Evolutionary conservation across 2,888 invertebrate species (phyloP).

Genomic region (Galeruca laticollis): DNA sequence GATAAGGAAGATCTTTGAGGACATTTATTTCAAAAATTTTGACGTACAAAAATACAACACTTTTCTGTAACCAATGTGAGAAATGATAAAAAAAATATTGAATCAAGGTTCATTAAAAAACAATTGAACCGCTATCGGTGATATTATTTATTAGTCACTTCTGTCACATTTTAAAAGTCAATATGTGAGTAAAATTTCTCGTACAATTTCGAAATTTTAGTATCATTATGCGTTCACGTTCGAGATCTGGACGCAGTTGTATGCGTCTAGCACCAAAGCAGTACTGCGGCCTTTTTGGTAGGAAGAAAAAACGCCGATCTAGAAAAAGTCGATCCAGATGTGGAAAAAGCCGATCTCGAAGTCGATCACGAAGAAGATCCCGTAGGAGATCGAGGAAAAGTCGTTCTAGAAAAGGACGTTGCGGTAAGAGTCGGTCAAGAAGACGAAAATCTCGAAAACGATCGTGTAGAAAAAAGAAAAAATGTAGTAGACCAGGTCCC

Average conservation of each 20-base stretch:
- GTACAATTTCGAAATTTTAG: constrained; percentile 21
- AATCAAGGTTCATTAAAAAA: background rate
- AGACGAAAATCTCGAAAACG: background rate
- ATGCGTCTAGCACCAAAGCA: constrained; percentile 6
- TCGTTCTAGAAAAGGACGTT: background rate
- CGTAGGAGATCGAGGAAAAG: background rate
- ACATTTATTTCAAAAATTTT: too few relatives aligned
- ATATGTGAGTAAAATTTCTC: background rate
- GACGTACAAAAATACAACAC: background rate
- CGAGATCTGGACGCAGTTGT: constrained; percentile 21
- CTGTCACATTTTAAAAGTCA: background rate
- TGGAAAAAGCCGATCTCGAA: constrained; percentile 17
- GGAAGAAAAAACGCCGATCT: background rate
- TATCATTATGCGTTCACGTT: constrained; percentile 21
- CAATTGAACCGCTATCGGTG: background rate
- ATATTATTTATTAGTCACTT: background rate
- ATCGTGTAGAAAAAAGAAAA: constrained; percentile 21
- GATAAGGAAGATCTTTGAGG: too few relatives aligned
- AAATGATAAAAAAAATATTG: background rate
- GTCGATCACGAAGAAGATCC: constrained; percentile 5
- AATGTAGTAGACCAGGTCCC: constrained; percentile 36
- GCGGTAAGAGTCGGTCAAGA: constrained; percentile 5
- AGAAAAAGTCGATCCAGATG: constrained; percentile 5
- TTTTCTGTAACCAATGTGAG: background rate
- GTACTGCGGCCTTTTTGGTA: constrained; percentile 16